Evolutionary conservation across 2,113 vertebrate species (phyloP).

Genomic region (Thymallus thymallus): DNA sequence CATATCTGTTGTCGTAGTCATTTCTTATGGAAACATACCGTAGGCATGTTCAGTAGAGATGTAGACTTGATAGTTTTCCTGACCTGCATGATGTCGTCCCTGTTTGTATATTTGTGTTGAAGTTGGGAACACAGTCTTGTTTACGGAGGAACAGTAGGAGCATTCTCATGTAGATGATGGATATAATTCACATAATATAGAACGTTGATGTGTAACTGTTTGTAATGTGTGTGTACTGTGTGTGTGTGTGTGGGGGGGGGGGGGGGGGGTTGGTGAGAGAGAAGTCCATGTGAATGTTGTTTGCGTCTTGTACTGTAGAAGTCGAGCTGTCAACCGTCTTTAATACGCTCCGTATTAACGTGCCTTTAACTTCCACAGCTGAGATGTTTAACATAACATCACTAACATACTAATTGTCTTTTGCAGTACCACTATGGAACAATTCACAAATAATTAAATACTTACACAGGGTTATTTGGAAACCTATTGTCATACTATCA

Average conservation of each 20-base stretch:
- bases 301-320: background rate
- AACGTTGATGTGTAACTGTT: background rate
- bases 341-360: conserved; percentile 26
- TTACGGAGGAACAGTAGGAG: conserved; percentile 19
- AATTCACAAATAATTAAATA: background rate
- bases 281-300: background rate
- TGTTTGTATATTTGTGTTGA: conserved; percentile 16
- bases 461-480: background rate
- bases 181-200: background rate
- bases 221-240: conserved; percentile 5
- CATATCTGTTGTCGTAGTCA: background rate
- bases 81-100: conserved; percentile 42
- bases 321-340: background rate
- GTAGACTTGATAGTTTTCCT: conserved; percentile 30
- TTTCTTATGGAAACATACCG: conserved; percentile 31
- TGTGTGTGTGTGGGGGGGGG: background rate
- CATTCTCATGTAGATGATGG: conserved; percentile 33
- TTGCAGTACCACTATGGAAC: conserved; percentile 19
- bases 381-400: conserved; percentile 33
- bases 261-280: background rate
- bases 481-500: background rate
- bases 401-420: conserved; percentile 34
- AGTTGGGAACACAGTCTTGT: conserved; percentile 20
- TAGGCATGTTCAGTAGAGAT: conserved; percentile 45
- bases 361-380: background rate